phyloP scores from a whole-genome alignment of 2,797 vertebrate genomes.

The Crenuchus spilurus region DNA sequence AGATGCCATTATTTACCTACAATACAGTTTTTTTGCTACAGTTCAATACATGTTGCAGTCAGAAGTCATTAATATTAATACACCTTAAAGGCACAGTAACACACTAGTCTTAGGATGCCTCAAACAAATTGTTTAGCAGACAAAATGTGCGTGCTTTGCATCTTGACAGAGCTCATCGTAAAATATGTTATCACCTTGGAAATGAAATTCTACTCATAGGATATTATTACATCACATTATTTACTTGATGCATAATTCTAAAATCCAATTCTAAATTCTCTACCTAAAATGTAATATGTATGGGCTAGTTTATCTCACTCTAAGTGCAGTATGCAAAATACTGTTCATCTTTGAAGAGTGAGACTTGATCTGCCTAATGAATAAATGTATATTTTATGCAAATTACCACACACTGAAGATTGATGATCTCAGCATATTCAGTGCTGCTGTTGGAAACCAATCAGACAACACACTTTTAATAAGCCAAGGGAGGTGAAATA shows the following conservation, averaged over 20 bases:
- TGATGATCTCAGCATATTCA: constrained; percentile 59
- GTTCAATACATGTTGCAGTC: neutral
- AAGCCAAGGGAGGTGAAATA: constrained; percentile 52
- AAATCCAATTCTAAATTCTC: constrained; percentile 32
- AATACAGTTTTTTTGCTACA: neutral
- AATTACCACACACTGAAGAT: constrained; percentile 52
- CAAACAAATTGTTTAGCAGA: neutral
- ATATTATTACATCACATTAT: constrained; percentile 19
- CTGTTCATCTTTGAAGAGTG: constrained; percentile 53
- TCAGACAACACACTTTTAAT: constrained; percentile 58
- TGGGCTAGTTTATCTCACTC: constrained; percentile 46
- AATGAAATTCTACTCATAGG: constrained; percentile 10
- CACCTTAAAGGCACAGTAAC: neutral
- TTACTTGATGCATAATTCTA: constrained; percentile 28
- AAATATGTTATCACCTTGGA: neutral
- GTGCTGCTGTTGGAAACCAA: constrained; percentile 53
- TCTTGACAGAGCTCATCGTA: neutral
- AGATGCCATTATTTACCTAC: neutral
- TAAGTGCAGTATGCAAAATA: constrained; percentile 51
- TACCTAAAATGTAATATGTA: constrained; percentile 45
- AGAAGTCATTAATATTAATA: neutral
- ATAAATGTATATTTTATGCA: constrained; percentile 61
- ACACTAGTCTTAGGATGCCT: neutral
- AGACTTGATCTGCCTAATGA: constrained; percentile 59
- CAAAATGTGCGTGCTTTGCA: neutral